Percentiles rank a stretch among this genome's conserved stretches.
Evolutionary conservation across 2,113 vertebrate genomes (phyloP).

Genomic region (Corydoras sp.): DNA sequence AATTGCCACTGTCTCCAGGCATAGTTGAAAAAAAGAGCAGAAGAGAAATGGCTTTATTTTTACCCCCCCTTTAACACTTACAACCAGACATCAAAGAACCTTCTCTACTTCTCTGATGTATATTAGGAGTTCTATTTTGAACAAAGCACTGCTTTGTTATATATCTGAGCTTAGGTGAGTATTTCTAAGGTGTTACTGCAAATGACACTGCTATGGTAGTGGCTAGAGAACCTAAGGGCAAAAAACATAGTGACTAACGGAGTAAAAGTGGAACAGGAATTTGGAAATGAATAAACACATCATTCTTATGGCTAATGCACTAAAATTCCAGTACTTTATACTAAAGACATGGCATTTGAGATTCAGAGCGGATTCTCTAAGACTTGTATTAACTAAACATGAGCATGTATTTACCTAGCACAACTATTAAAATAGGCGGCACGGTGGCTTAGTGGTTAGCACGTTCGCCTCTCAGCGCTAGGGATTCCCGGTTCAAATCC

Average conservation of each 20-base stretch:
- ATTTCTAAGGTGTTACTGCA: constrained; percentile 14
- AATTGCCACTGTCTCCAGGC: constrained; percentile 31
- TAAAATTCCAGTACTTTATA: no score
- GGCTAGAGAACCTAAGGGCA: neutral
- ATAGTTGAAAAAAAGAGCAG: constrained; percentile 13
- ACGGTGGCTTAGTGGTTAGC: no score
- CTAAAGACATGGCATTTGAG: no score
- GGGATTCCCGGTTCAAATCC: no score
- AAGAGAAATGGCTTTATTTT: constrained; percentile 25
- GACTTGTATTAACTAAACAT: no score
- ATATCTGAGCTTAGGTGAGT: constrained; percentile 23
- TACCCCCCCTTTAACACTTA: constrained; percentile 23
- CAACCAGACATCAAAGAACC: constrained; percentile 38
- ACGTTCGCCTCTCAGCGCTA: no score
- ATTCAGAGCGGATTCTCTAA: no score
- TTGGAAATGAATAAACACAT: no score
- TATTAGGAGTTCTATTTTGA: constrained; percentile 23
- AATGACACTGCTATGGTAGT: constrained; percentile 7
- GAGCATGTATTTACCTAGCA: no score
- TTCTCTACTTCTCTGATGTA: constrained; percentile 30
- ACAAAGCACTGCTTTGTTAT: constrained; percentile 8
- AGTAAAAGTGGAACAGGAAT: neutral
- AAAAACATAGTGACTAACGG: neutral
- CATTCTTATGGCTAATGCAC: no score
- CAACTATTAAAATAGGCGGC: no score